Conservation (phyloP, 2,797 vertebrate genomes). For the Clarias pachynema region DNA sequence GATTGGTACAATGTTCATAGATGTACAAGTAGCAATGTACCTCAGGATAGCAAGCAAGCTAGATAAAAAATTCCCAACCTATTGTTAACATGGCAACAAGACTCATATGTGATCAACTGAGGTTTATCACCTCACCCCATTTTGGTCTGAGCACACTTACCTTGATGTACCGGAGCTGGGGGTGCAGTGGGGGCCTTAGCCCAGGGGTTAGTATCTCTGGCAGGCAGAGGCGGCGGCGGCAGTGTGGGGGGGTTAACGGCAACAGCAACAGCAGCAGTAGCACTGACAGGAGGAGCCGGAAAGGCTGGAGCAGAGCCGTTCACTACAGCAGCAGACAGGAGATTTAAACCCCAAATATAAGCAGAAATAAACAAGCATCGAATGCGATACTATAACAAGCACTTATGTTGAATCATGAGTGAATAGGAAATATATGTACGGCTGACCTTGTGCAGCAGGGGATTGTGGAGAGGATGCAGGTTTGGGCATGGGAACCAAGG, state of each 20-base stretch:
- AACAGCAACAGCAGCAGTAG: constrained; percentile 77
- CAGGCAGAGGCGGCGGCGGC: constrained; percentile 85
- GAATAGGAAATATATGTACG: neutral
- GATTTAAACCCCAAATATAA: constrained; percentile 17
- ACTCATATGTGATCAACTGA: neutral
- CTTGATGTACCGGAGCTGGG: constrained; percentile 74
- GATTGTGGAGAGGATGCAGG: constrained; percentile 90
- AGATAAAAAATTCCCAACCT: no score
- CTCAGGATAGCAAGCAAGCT: neutral
- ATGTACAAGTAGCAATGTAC: neutral
- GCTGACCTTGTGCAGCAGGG: constrained; percentile 88
- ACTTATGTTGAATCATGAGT: neutral
- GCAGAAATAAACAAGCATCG: neutral
- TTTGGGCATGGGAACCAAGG: constrained; percentile 93
- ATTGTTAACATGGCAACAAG: neutral
- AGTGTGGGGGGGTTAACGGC: constrained; percentile 74
- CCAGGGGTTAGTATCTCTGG: constrained; percentile 98
- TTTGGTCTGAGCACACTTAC: constrained; percentile 64
- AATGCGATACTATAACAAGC: neutral
- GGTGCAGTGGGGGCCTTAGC: constrained; percentile 80
- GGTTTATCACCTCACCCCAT: neutral
- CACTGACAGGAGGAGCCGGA: constrained; percentile 81
- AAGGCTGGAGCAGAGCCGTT: constrained; percentile 88
- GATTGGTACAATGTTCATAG: neutral
- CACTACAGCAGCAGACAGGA: constrained; percentile 86